These are phyloP conservation scores for Auanema freiburgensis DNA, from an alignment of 2,888 invertebrate species.

Conservation along the genomic window DNA sequence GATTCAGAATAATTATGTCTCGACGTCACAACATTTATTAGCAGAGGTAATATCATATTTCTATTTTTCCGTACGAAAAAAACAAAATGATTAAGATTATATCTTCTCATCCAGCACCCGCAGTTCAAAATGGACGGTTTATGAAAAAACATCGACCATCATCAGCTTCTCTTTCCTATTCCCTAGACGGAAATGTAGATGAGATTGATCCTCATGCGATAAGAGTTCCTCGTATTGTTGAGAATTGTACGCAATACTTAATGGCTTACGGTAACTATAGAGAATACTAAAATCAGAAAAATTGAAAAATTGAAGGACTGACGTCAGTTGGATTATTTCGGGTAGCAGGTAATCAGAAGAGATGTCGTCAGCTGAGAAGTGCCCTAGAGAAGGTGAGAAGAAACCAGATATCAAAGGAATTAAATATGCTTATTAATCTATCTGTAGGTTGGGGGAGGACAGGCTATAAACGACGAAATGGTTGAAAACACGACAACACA, in stretches of 20 bases:
- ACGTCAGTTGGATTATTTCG: conserved; percentile 86
- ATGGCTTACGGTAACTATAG: conserved; percentile 65
- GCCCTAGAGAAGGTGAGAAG: conserved; percentile 41
- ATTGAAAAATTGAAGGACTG: conserved; percentile 67
- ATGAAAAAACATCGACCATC: conserved; percentile 38
- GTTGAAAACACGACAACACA: conserved; percentile 81
- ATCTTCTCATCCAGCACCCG: not conserved
- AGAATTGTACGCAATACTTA: conserved; percentile 65
- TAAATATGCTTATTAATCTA: not conserved
- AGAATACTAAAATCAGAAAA: not conserved
- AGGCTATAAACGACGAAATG: conserved; percentile 36
- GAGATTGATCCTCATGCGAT: conserved; percentile 53
- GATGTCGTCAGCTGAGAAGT: conserved; percentile 79
- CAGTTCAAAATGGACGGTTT: conserved; percentile 27
- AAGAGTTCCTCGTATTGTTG: conserved; percentile 66
- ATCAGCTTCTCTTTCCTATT: conserved; percentile 35
- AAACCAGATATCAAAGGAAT: conserved; percentile 3
- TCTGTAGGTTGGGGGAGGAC: conserved; percentile 20
- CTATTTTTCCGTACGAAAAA: not conserved
- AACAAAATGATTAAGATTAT: conserved; percentile 1
- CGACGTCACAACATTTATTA: not conserved
- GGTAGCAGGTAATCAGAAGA: conserved; percentile 86
- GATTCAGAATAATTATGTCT: not conserved
- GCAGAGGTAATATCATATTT: not conserved
- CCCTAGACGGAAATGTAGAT: conserved; percentile 25